A percentile compares a stretch with the other conserved stretches of the same genome.
Conservation (phyloP, 2,888 invertebrate genomes). For the Cheilosia scutellata region DNA sequence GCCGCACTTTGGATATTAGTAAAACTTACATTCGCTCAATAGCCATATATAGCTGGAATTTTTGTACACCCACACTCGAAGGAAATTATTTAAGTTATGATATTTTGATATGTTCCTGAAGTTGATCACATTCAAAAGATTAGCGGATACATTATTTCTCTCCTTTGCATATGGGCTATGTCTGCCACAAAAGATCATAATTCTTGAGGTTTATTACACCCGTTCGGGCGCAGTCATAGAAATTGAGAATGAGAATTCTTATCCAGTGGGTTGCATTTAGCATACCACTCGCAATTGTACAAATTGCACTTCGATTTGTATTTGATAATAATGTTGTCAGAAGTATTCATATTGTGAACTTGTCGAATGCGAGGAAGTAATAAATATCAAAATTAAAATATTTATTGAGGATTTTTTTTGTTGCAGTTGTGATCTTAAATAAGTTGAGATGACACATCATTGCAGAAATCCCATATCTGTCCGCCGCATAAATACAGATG, state of each 20-base stretch:
- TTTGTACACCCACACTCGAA: constrained; percentile 21
- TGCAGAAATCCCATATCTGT: not conserved
- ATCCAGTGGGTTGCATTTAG: constrained; percentile 2
- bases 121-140: constrained; percentile 30
- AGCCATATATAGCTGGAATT: constrained; percentile 9
- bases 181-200: constrained; percentile 12
- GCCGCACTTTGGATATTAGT: constrained; percentile 11
- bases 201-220: constrained; percentile 31
- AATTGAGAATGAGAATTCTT: constrained; percentile 3
- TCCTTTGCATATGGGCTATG: constrained; percentile 1
- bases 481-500: not conserved
- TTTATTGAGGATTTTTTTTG: not conserved
- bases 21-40: constrained; percentile 9
- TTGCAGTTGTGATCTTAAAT: not conserved
- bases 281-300: constrained; percentile 6
- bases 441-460: not conserved
- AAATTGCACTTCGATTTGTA: not conserved
- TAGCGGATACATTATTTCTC: constrained; percentile 7
- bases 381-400: not conserved
- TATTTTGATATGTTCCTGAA: constrained; percentile 11
- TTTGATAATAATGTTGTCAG: constrained; percentile 1
- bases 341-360: not conserved
- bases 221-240: constrained; percentile 12
- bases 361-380: not conserved
- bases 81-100: constrained; percentile 25